Conservation (phyloP, 2,888 invertebrate genomes). For the Clitarchus hookeri region DNA sequence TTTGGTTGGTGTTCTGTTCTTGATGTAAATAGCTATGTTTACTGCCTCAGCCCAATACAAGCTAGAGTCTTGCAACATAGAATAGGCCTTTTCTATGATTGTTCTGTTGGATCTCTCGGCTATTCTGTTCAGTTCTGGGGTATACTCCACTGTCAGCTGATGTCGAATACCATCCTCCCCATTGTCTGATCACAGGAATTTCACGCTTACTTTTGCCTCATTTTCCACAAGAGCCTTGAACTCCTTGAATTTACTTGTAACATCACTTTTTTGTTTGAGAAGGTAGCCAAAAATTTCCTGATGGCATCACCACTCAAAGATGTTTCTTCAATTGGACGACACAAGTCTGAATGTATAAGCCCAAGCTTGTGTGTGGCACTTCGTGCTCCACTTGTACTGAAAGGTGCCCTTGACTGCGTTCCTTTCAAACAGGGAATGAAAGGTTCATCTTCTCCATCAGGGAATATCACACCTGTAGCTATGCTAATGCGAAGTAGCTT, state of each 20-base stretch:
- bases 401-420: neutral
- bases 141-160: neutral
- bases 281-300: neutral
- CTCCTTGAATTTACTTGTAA: too few species aligned
- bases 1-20: neutral
- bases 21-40: neutral
- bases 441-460: neutral
- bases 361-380: conserved; percentile 41
- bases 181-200: too few species aligned
- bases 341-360: conserved; percentile 4
- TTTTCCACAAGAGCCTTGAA: too few species aligned
- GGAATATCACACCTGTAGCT: too few species aligned
- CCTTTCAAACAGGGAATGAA: conserved; percentile 33
- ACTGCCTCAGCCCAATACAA: neutral
- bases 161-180: neutral
- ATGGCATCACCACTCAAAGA: too few species aligned
- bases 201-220: too few species aligned
- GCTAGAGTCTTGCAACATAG: neutral
- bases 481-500: neutral
- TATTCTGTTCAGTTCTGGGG: neutral
- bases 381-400: conserved; percentile 43
- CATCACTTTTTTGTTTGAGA: neutral
- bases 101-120: neutral
- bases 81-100: neutral
- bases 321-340: conserved; percentile 17